Evolutionary conservation across 2,797 vertebrate species (phyloP).

Genomic region (Fistularia commersonii): DNA sequence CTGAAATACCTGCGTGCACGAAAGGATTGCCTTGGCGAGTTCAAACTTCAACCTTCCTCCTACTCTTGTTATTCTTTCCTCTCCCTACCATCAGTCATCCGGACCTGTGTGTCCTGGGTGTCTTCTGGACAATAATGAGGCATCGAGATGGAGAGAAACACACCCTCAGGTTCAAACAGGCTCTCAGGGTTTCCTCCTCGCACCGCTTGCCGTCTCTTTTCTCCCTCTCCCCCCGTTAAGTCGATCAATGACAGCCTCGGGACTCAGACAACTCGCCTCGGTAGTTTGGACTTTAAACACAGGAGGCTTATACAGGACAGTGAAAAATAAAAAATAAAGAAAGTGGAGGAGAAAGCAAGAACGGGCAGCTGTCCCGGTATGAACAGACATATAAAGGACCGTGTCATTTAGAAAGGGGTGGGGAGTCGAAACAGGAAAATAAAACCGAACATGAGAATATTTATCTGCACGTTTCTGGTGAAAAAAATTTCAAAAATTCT

Average conservation of each 20-base stretch:
- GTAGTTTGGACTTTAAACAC: slow-evolving; percentile 57
- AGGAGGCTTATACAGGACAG: slow-evolving; percentile 25
- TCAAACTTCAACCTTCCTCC: slow-evolving; percentile 19
- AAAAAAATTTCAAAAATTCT: too few relatives aligned
- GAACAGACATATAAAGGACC: slow-evolving; percentile 19
- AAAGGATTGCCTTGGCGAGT: too few relatives aligned
- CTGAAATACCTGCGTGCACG: too few relatives aligned
- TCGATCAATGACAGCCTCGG: slow-evolving; percentile 62
- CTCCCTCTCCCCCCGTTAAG: slow-evolving; percentile 22
- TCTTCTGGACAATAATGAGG: slow-evolving; percentile 51
- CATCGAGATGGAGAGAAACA: slow-evolving; percentile 57
- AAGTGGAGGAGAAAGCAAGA: not conserved
- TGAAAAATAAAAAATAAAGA: slow-evolving; percentile 5
- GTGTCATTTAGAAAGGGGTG: slow-evolving; percentile 31
- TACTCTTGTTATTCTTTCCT: slow-evolving; percentile 16
- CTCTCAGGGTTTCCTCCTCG: slow-evolving; percentile 41
- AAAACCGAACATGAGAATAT: too few relatives aligned
- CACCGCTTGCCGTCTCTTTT: slow-evolving; percentile 6
- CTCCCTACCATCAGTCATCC: slow-evolving; percentile 29
- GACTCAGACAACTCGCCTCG: slow-evolving; percentile 48
- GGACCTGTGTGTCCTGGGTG: slow-evolving; percentile 27
- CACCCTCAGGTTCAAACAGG: slow-evolving; percentile 48
- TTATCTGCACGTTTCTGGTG: too few relatives aligned
- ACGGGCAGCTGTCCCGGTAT: not conserved
- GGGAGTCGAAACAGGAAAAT: slow-evolving; percentile 17